A percentile compares a stretch with the other conserved stretches of the same genome.
phyloP scores from a whole-genome alignment of 1,140 invertebrate genomes.

The Pomacea maculata region DNA sequence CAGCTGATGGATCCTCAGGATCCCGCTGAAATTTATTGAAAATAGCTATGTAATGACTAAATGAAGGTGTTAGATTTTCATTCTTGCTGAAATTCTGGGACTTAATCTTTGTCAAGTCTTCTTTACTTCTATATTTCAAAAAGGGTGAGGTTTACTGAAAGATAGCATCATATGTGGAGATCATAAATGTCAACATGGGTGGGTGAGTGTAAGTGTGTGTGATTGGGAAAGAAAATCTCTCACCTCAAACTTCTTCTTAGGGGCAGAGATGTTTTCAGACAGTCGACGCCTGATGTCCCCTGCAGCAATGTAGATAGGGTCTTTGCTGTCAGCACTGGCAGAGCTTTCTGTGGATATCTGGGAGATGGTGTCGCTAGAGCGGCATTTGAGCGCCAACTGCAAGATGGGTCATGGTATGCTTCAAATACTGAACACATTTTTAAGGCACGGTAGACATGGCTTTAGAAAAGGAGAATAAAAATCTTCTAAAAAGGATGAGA shows the following conservation, averaged over 20 bases:
- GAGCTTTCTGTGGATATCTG: constrained; percentile 90
- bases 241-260: constrained; percentile 79
- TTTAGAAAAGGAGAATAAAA: too few relatives aligned
- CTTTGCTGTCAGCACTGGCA: constrained; percentile 80
- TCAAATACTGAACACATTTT: too few relatives aligned
- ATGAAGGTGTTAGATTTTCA: too few relatives aligned
- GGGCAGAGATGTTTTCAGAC: constrained; percentile 83
- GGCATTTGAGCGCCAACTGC: constrained; percentile 49
- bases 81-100: too few relatives aligned
- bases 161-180: background rate
- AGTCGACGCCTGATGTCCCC: constrained; percentile 90
- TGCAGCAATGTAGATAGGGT: constrained; percentile 80
- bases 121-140: too few relatives aligned
- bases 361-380: constrained; percentile 82
- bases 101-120: too few relatives aligned
- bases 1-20: constrained; percentile 98
- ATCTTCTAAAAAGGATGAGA: too few relatives aligned
- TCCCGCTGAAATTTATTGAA: constrained; percentile 71
- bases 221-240: background rate
- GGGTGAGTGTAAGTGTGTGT: background rate
- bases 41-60: too few relatives aligned
- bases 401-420: background rate
- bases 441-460: too few relatives aligned
- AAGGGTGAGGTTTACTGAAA: too few relatives aligned
- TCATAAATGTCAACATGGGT: background rate